These are phyloP conservation scores for Rhopalosiphum nymphaeae DNA, from an alignment of 2,888 invertebrate species.

Conservation along the genomic window DNA sequence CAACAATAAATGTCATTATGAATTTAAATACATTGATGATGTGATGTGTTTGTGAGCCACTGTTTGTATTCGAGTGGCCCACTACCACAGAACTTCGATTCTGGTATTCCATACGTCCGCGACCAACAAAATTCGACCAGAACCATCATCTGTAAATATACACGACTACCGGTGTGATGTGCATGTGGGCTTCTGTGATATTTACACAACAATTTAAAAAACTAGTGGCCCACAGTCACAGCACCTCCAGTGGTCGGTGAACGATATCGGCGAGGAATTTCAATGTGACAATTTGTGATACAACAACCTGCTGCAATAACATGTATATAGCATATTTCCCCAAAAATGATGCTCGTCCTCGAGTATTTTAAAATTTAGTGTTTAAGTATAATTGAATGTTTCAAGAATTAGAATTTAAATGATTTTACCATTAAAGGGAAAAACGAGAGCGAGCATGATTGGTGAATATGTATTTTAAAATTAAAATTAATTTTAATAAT, in stretches of 20 bases:
- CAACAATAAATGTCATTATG: background rate
- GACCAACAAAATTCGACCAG: background rate
- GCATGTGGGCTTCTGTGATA: constrained; percentile 66
- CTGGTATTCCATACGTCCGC: constrained; percentile 15
- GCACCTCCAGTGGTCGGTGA: constrained; percentile 56
- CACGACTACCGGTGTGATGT: constrained; percentile 63
- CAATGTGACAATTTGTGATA: background rate
- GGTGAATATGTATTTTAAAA: background rate
- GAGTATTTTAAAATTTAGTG: background rate
- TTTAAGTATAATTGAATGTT: background rate
- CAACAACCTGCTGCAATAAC: background rate
- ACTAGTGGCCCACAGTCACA: constrained; percentile 63
- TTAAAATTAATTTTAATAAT: background rate
- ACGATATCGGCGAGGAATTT: background rate
- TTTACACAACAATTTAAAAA: background rate
- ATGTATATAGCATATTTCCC: background rate
- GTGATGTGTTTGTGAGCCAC: constrained; percentile 60
- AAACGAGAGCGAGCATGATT: background rate
- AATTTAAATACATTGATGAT: constrained; percentile 53
- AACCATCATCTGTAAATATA: background rate
- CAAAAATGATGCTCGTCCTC: background rate
- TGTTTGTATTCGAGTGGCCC: constrained; percentile 46
- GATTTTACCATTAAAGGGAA: background rate
- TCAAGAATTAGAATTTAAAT: background rate
- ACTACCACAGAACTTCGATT: constrained; percentile 56